Conservation (phyloP, 2,113 vertebrate species). For the Hepsetus odoe region DNA sequence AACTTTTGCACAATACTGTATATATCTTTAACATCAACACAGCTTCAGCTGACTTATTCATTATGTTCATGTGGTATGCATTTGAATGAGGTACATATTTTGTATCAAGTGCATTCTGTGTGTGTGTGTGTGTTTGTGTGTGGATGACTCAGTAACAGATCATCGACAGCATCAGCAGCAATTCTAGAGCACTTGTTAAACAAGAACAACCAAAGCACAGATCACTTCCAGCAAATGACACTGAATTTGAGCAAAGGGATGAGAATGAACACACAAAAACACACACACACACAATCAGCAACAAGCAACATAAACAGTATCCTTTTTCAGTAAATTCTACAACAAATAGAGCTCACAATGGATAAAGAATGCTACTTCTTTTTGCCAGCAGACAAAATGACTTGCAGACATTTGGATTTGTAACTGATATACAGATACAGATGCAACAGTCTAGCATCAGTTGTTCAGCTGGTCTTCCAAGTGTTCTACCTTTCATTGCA, state of each 20-base stretch:
- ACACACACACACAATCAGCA: background rate
- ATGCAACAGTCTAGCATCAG: background rate
- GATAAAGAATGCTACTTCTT: background rate
- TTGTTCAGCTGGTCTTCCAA: background rate
- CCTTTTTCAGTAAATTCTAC: background rate
- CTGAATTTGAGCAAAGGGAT: background rate
- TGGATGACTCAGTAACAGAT: background rate
- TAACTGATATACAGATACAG: background rate
- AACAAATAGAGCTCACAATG: background rate
- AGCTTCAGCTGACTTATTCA: too few species aligned
- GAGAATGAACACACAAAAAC: background rate
- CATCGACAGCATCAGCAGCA: background rate
- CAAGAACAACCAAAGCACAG: background rate
- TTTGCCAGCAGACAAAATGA: background rate
- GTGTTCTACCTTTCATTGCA: background rate
- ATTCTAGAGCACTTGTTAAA: background rate
- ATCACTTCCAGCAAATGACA: background rate
- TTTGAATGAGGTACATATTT: too few species aligned
- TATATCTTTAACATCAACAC: too few species aligned
- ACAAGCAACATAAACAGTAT: background rate
- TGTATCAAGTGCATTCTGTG: too few species aligned
- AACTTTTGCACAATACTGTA: too few species aligned
- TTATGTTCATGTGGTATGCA: too few species aligned
- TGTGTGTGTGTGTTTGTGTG: slow-evolving; percentile 6
- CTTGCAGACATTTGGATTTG: background rate